A percentile compares a stretch with the other conserved stretches of the same genome.
Evolutionary conservation across 2,113 vertebrate species (phyloP).

Genomic region (Felis chaus): DNA sequence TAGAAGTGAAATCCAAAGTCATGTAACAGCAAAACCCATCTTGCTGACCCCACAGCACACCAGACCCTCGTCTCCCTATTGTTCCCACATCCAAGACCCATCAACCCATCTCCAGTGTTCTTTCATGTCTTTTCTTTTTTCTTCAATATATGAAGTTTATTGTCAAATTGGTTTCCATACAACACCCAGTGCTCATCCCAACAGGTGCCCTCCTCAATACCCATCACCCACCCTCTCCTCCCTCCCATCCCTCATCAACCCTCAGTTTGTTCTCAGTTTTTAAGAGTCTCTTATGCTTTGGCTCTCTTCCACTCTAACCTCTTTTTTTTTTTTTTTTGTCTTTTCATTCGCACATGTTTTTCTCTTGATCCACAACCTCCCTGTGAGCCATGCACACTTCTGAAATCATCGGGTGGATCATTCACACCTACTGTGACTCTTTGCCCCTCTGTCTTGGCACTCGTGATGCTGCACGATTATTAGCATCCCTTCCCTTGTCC

Average conservation of each 20-base stretch:
- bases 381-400: background rate
- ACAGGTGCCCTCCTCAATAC: too few species aligned
- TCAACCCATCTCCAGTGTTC: fast-evolving
- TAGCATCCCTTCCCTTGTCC: background rate
- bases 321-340: too few species aligned
- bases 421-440: background rate
- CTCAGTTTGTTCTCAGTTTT: too few species aligned
- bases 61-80: background rate
- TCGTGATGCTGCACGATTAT: background rate
- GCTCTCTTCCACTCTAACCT: too few species aligned
- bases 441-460: background rate
- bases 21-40: background rate
- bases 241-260: too few species aligned
- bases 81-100: background rate
- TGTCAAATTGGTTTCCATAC: too few species aligned
- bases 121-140: background rate
- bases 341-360: background rate
- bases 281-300: too few species aligned
- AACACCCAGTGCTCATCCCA: too few species aligned
- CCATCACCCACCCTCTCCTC: too few species aligned
- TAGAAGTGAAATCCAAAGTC: background rate
- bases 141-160: too few species aligned
- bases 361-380: background rate
- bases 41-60: background rate
- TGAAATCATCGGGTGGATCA: background rate